Base-by-base conservation (phyloP, 2,113 vertebrate genomes). In the Galemys pyrenaicus region DNA sequence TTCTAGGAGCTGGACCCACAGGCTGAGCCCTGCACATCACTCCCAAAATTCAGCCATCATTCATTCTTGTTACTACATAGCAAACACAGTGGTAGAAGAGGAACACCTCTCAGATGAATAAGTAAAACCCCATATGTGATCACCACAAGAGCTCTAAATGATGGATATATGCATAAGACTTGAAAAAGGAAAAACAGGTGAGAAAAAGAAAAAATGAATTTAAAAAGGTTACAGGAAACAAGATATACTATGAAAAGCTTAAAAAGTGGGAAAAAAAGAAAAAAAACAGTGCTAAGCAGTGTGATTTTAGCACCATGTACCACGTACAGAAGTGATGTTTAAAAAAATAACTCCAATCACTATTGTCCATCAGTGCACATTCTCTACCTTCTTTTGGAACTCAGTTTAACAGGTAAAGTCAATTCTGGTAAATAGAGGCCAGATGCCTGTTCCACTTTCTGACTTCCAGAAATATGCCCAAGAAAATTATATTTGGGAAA, bases 271-370 rank as follows among this genome's bases (percentile, higher is more conserved):
- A 35, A 68, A 68, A 65, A 5, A 65, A 64, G 85, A 51, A 73
- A 60, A 32, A 81, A 92, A 60, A 4, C n/a, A 74, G 16, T 49
- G 79, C 41, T 88, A 85, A 82, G n/a, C 62, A 92, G 91, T 51
- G 24, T 87, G 44, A 92, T 87, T 92, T 89, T 92, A 41, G 65
- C 26, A 85, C 74, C 54, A 87, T 74, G 75, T 64, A 70, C 49
- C 67, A 86, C 65, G 73, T 81, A 89, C 93, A 32, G n/a, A 92
- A 87, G 39, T 68, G 35, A 89, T 56, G 54, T 56, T 56, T 56
- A 79, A 54, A 22, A 85, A 64, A 16, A 41, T 58, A 64, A 73
- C 24, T 91, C 13, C 51, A 74, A 22, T 80, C 51, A 71, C 62
- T 49, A 41, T 46, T 84, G 20, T 56, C 71, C 5, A 54, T 35